Conservation (phyloP, 37 sponge, comb jelly and placozoan genomes). For the Oopsacas minuta region DNA sequence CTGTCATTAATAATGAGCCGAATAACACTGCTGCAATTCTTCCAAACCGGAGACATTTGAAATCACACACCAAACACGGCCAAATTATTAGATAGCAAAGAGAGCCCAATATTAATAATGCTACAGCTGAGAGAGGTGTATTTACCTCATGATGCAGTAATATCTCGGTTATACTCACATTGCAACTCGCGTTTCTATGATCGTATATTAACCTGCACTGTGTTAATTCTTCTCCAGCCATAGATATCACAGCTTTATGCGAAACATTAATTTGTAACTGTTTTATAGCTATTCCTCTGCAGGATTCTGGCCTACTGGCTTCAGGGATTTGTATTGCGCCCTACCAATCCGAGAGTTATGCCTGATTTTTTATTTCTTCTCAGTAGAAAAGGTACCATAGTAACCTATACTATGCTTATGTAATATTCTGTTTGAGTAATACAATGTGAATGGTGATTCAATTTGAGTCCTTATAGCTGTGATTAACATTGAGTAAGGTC, state of each 20-base stretch:
- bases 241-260: background rate
- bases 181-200: background rate
- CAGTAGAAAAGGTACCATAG: background rate
- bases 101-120: conserved; percentile 33
- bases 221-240: background rate
- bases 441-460: background rate
- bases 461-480: conserved; percentile 8
- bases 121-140: background rate
- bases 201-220: background rate
- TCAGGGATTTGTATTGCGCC: background rate
- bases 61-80: conserved; percentile 71
- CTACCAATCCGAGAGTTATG: background rate
- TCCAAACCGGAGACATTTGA: conserved; percentile 69
- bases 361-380: background rate
- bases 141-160: background rate
- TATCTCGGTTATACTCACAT: background rate
- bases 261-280: background rate
- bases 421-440: background rate
- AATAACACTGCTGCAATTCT: conserved; percentile 65
- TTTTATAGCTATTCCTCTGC: background rate
- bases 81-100: conserved; percentile 57
- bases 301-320: background rate
- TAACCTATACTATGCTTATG: background rate
- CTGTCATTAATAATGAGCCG: conserved; percentile 54
- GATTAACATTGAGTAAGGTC: conserved; percentile 3